Evolutionary conservation across 2,797 vertebrate genomes (phyloP).

Genomic region (Pagetopsis macropterus): DNA sequence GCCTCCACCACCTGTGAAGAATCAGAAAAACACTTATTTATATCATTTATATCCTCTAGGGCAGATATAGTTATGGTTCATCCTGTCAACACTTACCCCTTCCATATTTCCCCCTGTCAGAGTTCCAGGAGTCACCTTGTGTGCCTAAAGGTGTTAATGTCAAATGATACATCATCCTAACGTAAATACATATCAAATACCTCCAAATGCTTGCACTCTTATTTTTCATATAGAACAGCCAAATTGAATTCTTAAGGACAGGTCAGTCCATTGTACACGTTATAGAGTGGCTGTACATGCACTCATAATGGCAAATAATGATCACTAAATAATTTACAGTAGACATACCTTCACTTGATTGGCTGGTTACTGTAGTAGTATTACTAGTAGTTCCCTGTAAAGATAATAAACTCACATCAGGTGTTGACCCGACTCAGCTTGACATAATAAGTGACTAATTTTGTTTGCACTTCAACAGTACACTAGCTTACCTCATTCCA

Average conservation of each 20-base stretch:
- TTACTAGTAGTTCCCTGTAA: slow-evolving; percentile 20
- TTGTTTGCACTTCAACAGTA: rapidly evolving
- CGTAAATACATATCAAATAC: background rate
- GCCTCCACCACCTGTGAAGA: slow-evolving; percentile 41
- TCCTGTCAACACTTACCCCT: background rate
- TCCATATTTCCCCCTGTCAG: background rate
- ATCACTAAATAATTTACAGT: background rate
- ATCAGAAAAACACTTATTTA: background rate
- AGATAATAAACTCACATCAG: background rate
- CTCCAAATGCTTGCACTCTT: background rate
- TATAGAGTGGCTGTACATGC: background rate
- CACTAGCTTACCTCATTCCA: slow-evolving; percentile 54
- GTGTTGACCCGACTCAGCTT: background rate
- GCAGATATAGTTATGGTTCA: background rate
- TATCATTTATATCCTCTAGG: rapidly evolving
- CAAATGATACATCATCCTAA: background rate
- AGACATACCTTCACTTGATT: slow-evolving; percentile 23
- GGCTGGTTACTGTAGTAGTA: background rate
- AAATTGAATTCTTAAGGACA: background rate
- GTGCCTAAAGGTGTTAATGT: background rate
- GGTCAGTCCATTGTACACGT: background rate
- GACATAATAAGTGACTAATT: rapidly evolving
- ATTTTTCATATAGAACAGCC: background rate
- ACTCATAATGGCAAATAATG: background rate
- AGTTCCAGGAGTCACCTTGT: slow-evolving; percentile 19